Evolutionary conservation across 2,797 vertebrate genomes (phyloP).

Genomic region (Prionace glauca): DNA sequence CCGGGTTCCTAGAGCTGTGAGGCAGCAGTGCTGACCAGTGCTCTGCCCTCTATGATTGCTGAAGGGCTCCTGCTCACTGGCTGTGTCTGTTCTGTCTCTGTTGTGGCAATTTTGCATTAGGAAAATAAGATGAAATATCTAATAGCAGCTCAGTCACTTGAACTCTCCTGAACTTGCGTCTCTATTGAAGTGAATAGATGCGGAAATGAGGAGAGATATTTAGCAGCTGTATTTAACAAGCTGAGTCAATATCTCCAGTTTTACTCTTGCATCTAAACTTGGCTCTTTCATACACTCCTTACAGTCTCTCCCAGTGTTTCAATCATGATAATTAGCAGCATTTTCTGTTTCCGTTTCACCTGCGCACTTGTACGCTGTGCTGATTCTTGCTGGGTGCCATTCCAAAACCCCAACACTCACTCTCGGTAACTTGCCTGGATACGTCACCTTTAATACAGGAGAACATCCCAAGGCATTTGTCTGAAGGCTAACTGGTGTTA

Average conservation of each 20-base stretch:
- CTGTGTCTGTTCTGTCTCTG: neutral
- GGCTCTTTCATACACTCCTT: neutral
- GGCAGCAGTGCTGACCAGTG: no score
- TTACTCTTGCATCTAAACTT: neutral
- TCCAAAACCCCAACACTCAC: no score
- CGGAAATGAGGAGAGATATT: neutral
- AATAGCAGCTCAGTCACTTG: neutral
- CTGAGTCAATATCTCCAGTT: neutral
- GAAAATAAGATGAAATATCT: neutral
- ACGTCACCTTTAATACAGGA: neutral
- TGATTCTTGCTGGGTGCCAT: no score
- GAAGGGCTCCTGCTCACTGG: neutral
- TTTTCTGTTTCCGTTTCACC: neutral
- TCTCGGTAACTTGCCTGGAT: neutral
- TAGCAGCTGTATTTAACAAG: no score
- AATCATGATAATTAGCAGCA: no score
- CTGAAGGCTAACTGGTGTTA: no score
- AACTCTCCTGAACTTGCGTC: neutral
- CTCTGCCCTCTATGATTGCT: neutral
- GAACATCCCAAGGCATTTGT: neutral
- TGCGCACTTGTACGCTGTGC: neutral
- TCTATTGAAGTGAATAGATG: neutral
- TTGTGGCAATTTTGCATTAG: neutral
- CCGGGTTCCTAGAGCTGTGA: no score
- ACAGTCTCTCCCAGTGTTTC: neutral